phyloP scores from a whole-genome alignment of 2,113 vertebrate genomes.

The Daubentonia madagascariensis region DNA sequence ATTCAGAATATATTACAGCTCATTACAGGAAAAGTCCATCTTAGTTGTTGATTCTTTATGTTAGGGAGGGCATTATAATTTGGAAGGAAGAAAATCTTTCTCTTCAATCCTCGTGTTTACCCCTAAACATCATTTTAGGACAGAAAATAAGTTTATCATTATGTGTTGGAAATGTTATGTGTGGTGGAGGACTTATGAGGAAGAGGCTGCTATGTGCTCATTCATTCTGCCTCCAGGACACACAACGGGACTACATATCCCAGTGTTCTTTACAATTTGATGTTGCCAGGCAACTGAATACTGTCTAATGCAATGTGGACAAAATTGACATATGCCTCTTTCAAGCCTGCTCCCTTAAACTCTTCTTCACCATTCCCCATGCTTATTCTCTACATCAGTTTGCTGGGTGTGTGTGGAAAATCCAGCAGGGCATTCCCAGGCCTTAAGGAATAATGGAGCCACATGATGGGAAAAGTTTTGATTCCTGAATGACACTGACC shows the following conservation, averaged over 20 bases:
- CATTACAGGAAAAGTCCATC: neutral
- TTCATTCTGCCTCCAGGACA: neutral
- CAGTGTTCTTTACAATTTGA: neutral
- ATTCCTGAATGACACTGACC: neutral
- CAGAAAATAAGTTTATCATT: neutral
- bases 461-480: neutral
- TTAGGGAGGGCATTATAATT: neutral
- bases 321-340: neutral
- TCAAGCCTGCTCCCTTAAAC: neutral
- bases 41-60: neutral
- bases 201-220: neutral
- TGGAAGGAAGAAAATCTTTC: neutral
- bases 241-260: neutral
- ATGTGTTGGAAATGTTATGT: neutral
- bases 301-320: neutral
- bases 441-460: neutral
- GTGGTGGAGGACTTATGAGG: neutral
- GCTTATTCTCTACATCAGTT: neutral
- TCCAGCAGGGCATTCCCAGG: neutral
- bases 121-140: neutral
- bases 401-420: neutral
- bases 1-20: neutral
- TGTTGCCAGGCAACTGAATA: neutral
- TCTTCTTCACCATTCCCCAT: neutral
- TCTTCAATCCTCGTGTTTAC: neutral